phyloP scores from a whole-genome alignment of 1,140 invertebrate species.

The Lutraria rhynchaena region DNA sequence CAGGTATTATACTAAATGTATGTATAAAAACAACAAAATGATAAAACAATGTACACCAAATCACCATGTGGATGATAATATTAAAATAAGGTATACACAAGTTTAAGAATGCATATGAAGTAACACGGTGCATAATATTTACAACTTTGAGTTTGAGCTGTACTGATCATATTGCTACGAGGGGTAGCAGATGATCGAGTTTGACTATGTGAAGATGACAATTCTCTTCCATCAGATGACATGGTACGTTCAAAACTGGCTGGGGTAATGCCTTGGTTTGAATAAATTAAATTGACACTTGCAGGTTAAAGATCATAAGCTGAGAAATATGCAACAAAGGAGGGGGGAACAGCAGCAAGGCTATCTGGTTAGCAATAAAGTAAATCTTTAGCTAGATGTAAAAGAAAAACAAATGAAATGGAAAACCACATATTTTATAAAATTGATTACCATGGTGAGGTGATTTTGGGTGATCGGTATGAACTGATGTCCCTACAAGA shows the following conservation, averaged over 20 bases:
- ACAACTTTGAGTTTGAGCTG: constrained; percentile 35
- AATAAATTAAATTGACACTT: too few relatives aligned
- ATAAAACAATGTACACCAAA: too few relatives aligned
- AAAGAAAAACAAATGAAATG: not conserved
- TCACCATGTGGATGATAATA: too few relatives aligned
- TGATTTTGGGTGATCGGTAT: constrained; percentile 2
- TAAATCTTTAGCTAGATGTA: not conserved
- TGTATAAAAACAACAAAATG: too few relatives aligned
- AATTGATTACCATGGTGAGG: constrained; percentile 10
- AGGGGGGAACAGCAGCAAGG: not conserved
- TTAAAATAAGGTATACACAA: not conserved
- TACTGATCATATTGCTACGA: constrained; percentile 4
- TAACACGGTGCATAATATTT: constrained; percentile 46
- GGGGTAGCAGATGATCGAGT: constrained; percentile 7
- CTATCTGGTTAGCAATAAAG: not conserved
- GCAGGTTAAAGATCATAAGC: too few relatives aligned
- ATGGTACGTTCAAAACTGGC: not conserved
- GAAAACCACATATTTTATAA: not conserved
- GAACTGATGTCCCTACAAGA: constrained; percentile 20
- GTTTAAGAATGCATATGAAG: not conserved
- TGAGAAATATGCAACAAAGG: not conserved
- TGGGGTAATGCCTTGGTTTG: too few relatives aligned
- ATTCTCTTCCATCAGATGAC: constrained; percentile 24
- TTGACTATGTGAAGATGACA: constrained; percentile 48
- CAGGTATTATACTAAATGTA: too few relatives aligned